phyloP scores from a whole-genome alignment of 2,113 vertebrate genomes.

The Cinclus mexicanus region DNA sequence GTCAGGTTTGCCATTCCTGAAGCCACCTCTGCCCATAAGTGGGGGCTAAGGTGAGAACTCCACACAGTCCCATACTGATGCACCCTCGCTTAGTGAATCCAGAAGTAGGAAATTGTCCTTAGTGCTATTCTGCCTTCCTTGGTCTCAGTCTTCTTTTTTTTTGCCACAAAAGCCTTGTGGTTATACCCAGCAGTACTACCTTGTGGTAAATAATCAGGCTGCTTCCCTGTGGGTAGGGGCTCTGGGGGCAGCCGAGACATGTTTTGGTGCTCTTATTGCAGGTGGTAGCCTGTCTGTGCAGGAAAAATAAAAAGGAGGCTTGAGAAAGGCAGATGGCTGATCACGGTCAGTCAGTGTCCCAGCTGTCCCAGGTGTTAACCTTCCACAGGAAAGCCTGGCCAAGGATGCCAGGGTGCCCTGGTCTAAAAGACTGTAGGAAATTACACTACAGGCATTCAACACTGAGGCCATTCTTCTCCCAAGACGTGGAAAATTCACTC shows the following conservation, averaged over 20 bases:
- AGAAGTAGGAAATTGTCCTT: background rate
- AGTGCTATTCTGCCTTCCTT: background rate
- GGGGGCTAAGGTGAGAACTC: background rate
- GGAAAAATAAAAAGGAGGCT: background rate
- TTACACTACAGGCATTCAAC: background rate
- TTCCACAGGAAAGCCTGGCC: background rate
- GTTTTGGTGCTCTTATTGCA: background rate
- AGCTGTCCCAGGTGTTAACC: background rate
- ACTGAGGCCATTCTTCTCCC: background rate
- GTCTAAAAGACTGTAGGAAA: background rate
- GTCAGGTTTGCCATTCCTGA: background rate
- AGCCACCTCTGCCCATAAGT: background rate
- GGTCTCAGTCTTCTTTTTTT: background rate
- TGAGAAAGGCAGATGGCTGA: background rate
- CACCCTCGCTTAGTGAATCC: background rate
- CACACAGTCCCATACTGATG: fast-evolving
- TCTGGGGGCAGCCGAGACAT: background rate
- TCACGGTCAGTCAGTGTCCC: background rate
- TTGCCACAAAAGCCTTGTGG: background rate
- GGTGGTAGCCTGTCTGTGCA: fast-evolving
- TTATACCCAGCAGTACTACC: background rate
- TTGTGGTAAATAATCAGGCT: background rate
- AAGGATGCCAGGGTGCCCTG: background rate
- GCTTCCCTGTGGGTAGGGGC: fast-evolving
- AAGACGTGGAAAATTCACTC: background rate